Percentiles rank a stretch among this genome's conserved stretches.
These are phyloP conservation scores for Streptopelia turtur DNA, from an alignment of 2,797 vertebrate species.

Conservation along the genomic window DNA sequence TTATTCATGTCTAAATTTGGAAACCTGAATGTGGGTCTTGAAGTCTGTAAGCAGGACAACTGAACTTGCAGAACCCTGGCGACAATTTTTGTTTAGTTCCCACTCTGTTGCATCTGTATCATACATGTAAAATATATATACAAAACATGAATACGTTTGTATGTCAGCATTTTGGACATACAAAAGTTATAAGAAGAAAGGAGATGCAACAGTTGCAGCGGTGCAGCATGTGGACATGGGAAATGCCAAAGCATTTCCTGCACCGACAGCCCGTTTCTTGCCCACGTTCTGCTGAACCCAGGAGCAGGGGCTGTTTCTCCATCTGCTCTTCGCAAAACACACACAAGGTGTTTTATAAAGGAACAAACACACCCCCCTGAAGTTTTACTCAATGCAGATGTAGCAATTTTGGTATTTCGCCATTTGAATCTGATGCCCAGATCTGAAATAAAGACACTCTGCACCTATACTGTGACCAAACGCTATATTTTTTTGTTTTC, in stretches of 20 bases:
- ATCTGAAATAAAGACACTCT: neutral
- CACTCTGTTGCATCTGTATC: neutral
- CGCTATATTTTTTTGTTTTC: neutral
- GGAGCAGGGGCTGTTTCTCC: rapidly evolving
- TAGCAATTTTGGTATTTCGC: neutral
- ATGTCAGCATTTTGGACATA: neutral
- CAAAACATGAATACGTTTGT: too few relatives aligned
- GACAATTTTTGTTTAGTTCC: neutral
- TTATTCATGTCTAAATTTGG: neutral
- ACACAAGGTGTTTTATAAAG: neutral
- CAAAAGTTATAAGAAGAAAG: neutral
- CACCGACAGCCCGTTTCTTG: neutral
- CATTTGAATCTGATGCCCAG: neutral
- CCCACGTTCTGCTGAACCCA: neutral
- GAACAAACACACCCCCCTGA: neutral
- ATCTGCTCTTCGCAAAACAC: neutral
- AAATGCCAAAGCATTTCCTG: neutral
- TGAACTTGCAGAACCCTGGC: neutral
- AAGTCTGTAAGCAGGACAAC: neutral
- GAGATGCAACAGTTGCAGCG: neutral
- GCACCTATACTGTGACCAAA: neutral
- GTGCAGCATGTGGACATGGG: neutral
- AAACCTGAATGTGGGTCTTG: neutral
- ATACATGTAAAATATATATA: rapidly evolving
- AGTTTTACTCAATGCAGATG: neutral